Evolutionary conservation across 2,797 vertebrate genomes (phyloP), one percentile per base, ranked within the genome.

Genomic region (Euthynnus affinis): DNA sequence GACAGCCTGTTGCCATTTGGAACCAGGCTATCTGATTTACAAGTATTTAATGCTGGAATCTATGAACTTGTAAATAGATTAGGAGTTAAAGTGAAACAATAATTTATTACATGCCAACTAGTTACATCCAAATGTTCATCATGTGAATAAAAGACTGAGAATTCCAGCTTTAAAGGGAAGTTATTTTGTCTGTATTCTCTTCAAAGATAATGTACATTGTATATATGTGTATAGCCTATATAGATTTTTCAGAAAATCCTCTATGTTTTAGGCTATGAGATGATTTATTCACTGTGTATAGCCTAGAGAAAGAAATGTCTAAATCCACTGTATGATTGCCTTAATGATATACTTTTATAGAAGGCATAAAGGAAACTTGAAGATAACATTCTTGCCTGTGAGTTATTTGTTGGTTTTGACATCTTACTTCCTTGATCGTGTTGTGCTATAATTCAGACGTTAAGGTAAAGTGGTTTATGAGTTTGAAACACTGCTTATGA

Each of bases 291-390:
- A 96, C 94, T 74, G 93, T 96, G 91, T 96, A 97, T 86, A 89
- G 96, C 89, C 88, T 88, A 91, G 89, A 92, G 74, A 91, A 83
- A 90, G 78, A 96, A 96, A 95, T 97, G 96, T 97, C 94, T 96
- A 96, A 97, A 96, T 83, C 87, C 95, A 96, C 97, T 97, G 97
- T 96, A 96, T 94, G 93, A 93, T 93, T 96, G 97, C 97, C 97
- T 98, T 96, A 96, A 96, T 94, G 86, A 96, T 96, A 96, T 96
- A 96, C 96, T 96, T 97, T 97, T 96, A 96, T 96, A 96, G 95
- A 95, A 96, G 94, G 95, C 90, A 73, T 97, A 96, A 96, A 95
- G 96, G 93, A 94, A 91, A 95, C 94, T 93, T 94, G 96, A 95
- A 96, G 95, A 96, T 83, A 87, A 90, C 89, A 83, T 87, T 89